These are phyloP conservation scores for Megaceryle maxima DNA, from an alignment of 2,113 vertebrate species.

Conservation along the genomic window DNA sequence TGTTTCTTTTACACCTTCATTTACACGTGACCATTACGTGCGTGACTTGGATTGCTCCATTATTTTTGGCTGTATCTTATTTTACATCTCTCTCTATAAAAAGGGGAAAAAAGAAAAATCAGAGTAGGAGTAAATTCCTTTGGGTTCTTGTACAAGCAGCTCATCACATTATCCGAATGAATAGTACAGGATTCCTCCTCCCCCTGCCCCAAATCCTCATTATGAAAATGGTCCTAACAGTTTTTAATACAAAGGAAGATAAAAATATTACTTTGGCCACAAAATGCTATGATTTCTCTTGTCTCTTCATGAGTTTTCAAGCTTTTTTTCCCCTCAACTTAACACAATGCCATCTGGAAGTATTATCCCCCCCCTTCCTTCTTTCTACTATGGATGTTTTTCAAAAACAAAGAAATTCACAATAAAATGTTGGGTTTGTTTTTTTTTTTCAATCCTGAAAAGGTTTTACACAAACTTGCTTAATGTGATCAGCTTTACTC, in stretches of 20 bases:
- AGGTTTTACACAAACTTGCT: not conserved
- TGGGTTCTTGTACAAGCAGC: not conserved
- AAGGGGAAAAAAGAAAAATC: not conserved
- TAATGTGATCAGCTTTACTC: not conserved
- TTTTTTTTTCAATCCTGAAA: not conserved
- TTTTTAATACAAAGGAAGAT: not conserved
- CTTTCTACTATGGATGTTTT: not conserved
- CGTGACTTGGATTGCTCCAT: not conserved
- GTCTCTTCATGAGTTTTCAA: not conserved
- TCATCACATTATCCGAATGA: not conserved
- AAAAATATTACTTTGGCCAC: not conserved
- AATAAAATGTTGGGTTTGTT: not conserved
- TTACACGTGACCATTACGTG: not conserved
- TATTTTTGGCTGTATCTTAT: not conserved
- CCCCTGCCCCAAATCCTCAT: fast-evolving
- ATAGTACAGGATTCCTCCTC: not conserved
- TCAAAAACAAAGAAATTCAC: not conserved
- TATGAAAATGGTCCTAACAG: not conserved
- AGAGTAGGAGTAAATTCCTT: not conserved
- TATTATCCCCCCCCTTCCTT: not conserved
- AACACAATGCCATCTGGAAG: not conserved
- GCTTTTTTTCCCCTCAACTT: not conserved
- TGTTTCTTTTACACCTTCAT: constrained; percentile 46
- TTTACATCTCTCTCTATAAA: not conserved
- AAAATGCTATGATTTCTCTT: not conserved